Conservation (phyloP, 2,888 invertebrate species). For the Dexiosoma caninum region DNA sequence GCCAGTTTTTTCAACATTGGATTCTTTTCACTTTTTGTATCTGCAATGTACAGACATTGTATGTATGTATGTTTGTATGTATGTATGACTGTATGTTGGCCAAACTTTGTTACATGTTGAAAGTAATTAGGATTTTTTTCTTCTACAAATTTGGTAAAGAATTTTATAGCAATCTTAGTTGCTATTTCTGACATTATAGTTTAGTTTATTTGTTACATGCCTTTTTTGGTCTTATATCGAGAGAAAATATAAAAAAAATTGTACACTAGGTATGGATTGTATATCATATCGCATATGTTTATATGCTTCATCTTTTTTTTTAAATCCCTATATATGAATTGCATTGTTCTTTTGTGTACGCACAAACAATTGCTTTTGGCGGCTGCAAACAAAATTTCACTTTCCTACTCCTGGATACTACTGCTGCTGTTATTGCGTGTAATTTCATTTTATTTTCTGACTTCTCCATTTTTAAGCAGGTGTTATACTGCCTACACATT, state of each 20-base stretch:
- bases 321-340: neutral
- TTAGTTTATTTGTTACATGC: constrained; percentile 10
- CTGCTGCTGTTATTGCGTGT: neutral
- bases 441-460: neutral
- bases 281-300: neutral
- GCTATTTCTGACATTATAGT: constrained; percentile 3
- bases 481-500: neutral
- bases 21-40: neutral
- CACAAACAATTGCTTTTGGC: constrained; percentile 20
- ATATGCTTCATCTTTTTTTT: neutral
- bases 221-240: constrained; percentile 23
- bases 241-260: neutral
- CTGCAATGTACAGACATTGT: too few relatives aligned
- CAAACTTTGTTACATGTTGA: neutral
- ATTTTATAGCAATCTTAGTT: constrained; percentile 27
- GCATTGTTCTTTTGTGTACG: neutral
- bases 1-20: constrained; percentile 72
- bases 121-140: constrained; percentile 35
- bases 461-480: constrained; percentile 3
- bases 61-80: neutral
- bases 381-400: constrained; percentile 8
- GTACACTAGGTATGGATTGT: neutral
- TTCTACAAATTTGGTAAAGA: constrained; percentile 3
- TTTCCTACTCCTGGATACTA: neutral
- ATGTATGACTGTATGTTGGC: neutral